Evolutionary conservation across 2,113 vertebrate genomes (phyloP).

Genomic region (Grammatotria lemairii): DNA sequence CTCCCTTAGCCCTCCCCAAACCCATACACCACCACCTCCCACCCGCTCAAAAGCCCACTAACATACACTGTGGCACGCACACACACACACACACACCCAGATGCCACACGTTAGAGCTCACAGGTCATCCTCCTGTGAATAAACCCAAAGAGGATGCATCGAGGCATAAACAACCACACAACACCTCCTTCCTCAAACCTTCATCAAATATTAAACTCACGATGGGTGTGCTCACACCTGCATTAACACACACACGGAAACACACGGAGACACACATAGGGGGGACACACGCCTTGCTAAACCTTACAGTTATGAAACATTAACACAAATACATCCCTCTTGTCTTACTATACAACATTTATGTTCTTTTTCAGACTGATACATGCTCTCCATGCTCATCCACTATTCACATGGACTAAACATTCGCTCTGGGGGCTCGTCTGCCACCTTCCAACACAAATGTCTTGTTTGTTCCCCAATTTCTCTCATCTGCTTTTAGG

Average conservation of each 20-base stretch:
- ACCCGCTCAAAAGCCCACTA: neutral
- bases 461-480: neutral
- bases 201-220: constrained; percentile 48
- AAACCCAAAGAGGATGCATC: constrained; percentile 24
- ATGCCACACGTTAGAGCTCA: constrained; percentile 45
- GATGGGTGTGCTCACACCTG: neutral
- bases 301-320: constrained; percentile 46
- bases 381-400: constrained; percentile 23
- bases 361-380: constrained; percentile 46
- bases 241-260: neutral
- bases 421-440: neutral
- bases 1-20: neutral
- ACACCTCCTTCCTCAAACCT: constrained; percentile 34
- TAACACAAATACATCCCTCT: constrained; percentile 43
- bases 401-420: constrained; percentile 25
- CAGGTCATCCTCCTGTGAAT: constrained; percentile 49
- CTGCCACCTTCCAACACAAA: neutral
- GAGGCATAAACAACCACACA: constrained; percentile 48
- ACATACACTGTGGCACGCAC: neutral
- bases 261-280: neutral
- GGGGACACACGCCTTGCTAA: constrained; percentile 14
- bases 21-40: neutral
- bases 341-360: constrained; percentile 50
- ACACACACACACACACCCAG: neutral
- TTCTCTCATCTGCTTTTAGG: neutral